These are phyloP conservation scores for Melangyna quadrimaculata DNA, from an alignment of 2,888 invertebrate genomes.

Conservation along the genomic window DNA sequence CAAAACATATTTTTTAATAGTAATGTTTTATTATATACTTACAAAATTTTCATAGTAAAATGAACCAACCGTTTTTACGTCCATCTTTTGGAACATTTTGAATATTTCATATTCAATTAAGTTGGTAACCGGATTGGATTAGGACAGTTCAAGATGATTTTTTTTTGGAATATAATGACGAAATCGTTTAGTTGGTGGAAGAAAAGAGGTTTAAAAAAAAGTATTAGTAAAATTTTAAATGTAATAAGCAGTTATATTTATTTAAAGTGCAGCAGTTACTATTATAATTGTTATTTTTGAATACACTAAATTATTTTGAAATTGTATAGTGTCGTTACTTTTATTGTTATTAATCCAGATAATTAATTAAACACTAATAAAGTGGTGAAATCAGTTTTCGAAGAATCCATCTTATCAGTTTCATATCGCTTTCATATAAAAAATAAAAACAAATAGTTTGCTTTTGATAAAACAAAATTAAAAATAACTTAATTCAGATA, in stretches of 20 bases:
- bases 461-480: slow-evolving; percentile 32
- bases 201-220: slow-evolving; percentile 38
- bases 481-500: slow-evolving; percentile 4
- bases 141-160: slow-evolving; percentile 43
- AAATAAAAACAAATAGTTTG: slow-evolving; percentile 55
- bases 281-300: not conserved
- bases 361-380: slow-evolving; percentile 21
- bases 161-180: slow-evolving; percentile 32
- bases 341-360: not conserved
- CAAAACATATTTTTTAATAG: slow-evolving; percentile 13
- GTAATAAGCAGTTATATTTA: not conserved
- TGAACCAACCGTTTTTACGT: slow-evolving; percentile 97
- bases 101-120: slow-evolving; percentile 66
- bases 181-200: slow-evolving; percentile 40
- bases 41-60: slow-evolving; percentile 98
- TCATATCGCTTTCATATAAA: not conserved
- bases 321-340: not conserved
- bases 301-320: not conserved
- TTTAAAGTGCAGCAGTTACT: slow-evolving; percentile 19
- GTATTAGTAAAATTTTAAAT: slow-evolving; percentile 52
- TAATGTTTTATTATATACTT: slow-evolving; percentile 84
- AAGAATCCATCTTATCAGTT: slow-evolving; percentile 19
- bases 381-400: slow-evolving; percentile 11
- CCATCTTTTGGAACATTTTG: slow-evolving; percentile 87
- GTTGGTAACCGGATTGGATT: slow-evolving; percentile 25